Conservation (phyloP, 2,113 vertebrate genomes). For the Brachyistius frenatus region DNA sequence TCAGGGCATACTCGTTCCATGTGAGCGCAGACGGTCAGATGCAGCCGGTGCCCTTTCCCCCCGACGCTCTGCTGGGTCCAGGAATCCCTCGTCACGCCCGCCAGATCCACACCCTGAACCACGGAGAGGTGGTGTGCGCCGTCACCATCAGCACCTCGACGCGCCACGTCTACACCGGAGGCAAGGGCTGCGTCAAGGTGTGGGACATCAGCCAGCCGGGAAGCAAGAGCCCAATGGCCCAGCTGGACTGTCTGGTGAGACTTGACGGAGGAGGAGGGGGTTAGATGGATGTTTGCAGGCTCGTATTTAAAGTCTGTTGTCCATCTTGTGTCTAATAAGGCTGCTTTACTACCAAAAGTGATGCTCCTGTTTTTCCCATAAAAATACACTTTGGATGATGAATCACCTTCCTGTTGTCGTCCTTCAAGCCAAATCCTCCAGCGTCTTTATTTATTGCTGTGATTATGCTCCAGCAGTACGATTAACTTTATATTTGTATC, state of each 20-base stretch:
- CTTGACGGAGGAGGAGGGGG: not conserved
- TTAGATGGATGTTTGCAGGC: slow-evolving; percentile 4
- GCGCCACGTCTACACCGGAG: slow-evolving; percentile 91
- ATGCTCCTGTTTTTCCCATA: slow-evolving; percentile 27
- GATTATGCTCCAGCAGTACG: slow-evolving; percentile 11
- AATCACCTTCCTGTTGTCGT: slow-evolving; percentile 38
- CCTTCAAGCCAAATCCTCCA: slow-evolving; percentile 33
- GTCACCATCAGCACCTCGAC: slow-evolving; percentile 94
- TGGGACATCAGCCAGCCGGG: slow-evolving; percentile 94
- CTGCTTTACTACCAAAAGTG: slow-evolving; percentile 34
- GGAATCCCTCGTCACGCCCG: slow-evolving; percentile 89
- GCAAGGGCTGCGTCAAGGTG: slow-evolving; percentile 93
- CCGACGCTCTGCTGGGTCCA: slow-evolving; percentile 87
- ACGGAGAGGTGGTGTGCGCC: slow-evolving; percentile 93
- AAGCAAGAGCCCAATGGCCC: slow-evolving; percentile 90
- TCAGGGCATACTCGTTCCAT: slow-evolving; percentile 89
- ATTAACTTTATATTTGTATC: slow-evolving; percentile 8
- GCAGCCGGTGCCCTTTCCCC: slow-evolving; percentile 92
- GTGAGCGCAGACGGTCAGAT: slow-evolving; percentile 93
- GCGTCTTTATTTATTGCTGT: slow-evolving; percentile 29
- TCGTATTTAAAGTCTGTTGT: slow-evolving; percentile 8
- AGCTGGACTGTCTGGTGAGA: slow-evolving; percentile 90
- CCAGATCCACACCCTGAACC: slow-evolving; percentile 90
- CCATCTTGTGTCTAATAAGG: slow-evolving; percentile 16
- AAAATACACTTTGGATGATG: slow-evolving; percentile 48